Base-by-base conservation (phyloP, 2,797 vertebrate species). In the Pteropus rufus region DNA sequence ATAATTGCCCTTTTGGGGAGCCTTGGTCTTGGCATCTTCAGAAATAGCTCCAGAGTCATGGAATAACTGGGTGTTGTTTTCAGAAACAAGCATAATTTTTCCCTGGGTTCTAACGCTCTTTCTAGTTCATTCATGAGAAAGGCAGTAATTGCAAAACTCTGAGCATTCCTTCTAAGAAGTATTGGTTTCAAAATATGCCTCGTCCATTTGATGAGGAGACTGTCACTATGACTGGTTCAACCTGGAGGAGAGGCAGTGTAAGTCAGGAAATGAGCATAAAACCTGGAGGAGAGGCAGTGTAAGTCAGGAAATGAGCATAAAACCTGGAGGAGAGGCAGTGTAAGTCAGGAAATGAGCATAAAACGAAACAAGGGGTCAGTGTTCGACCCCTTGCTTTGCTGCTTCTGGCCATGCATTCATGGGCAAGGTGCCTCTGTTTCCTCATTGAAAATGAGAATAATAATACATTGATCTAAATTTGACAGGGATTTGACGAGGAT, bases 71-170 rank as follows among this genome's bases (percentile, higher is more conserved):
- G 54, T 0, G 6, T 3, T 21, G 16, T 60, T 34, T 49, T 89
- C 84, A 46, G 58, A 67, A 58, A n/a, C 1, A n/a, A 24, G 65
- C 49, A 14, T 0, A 31, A 54, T 7, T 34, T 2, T 10, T 44
- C 56, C 34, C 46, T 24, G n/a, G 58, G 21, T 72, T 44, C 41
- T 24, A 4, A 5, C 24, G 12, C 21, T 26, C 65, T 18, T 39
- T 19, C 31, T 10, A 0, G 21, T 29, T 64, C 24, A 8, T 12
- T n/a, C 7, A 0, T 0, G 31, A 39, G 8, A 44, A 65, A 58
- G 1, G 2, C 19, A 60, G 73, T 41, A 31, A 23, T 6, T 19
- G 12, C 18, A 21, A 15, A 15, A 26, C 24, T 2, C 34, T 19
- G 49, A 34, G 67, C 34, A 12, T 18, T 31, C 60, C 36, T 44